Evolutionary conservation across 2,113 vertebrate genomes (phyloP).

Genomic region (Corythaeola cristata): DNA sequence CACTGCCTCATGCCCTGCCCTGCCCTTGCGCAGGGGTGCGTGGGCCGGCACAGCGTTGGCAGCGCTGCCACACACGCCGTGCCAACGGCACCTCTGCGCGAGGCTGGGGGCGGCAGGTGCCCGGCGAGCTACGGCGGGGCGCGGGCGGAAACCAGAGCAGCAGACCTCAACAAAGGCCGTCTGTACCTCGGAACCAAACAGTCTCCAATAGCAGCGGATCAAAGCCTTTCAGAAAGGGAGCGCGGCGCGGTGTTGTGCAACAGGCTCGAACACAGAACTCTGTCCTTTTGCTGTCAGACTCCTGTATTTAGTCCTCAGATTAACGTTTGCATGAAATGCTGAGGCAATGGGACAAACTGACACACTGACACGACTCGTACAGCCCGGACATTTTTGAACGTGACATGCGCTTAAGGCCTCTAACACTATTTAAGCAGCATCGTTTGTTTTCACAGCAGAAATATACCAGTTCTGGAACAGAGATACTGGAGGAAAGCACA

Average conservation of each 20-base stretch:
- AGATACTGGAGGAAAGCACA: constrained; percentile 21
- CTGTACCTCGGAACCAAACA: background rate
- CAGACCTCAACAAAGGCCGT: background rate
- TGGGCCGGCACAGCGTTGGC: too few relatives aligned
- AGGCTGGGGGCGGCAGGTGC: too few relatives aligned
- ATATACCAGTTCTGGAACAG: background rate
- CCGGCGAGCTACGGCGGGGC: too few relatives aligned
- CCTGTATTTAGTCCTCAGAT: constrained; percentile 49
- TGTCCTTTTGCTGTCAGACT: background rate
- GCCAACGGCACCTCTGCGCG: too few relatives aligned
- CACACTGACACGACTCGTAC: background rate
- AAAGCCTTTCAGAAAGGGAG: background rate
- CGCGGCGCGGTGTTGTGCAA: background rate
- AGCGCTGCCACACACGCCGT: too few relatives aligned
- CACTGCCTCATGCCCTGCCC: too few relatives aligned
- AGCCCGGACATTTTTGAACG: background rate
- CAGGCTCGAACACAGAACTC: background rate
- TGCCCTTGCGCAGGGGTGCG: too few relatives aligned
- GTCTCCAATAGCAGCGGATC: background rate
- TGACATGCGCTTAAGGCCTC: constrained; percentile 68
- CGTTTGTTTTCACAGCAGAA: constrained; percentile 31
- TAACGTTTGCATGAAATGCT: constrained; percentile 9
- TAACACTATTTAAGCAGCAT: constrained; percentile 73
- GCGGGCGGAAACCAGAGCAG: too few relatives aligned
- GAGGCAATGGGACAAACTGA: background rate